Conservation (phyloP, 64 coral and sea anemone genomes). For the Trachythela sp. region DNA sequence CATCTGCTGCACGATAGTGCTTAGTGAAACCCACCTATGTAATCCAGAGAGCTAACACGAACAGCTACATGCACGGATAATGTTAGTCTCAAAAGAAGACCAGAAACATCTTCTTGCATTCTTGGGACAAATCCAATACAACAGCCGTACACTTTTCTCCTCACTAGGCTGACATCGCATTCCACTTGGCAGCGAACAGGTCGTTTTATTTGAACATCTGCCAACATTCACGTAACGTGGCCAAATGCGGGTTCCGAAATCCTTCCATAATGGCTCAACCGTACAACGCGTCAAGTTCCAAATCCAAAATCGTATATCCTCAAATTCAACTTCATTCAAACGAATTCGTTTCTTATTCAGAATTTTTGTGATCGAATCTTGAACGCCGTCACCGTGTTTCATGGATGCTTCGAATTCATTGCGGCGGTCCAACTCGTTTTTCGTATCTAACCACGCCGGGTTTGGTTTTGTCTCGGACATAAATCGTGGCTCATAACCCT, state of each 20-base stretch:
- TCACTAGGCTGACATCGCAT: not conserved
- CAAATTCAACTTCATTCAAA: not conserved
- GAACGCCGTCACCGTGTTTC: not conserved
- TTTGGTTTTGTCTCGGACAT: not conserved
- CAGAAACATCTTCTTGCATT: not conserved
- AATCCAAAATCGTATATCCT: not conserved
- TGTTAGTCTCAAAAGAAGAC: not conserved
- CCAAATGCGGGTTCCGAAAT: not conserved
- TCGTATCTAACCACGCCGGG: not conserved
- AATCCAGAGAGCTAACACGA: not conserved
- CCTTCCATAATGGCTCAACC: not conserved
- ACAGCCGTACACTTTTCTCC: not conserved
- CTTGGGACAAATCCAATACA: not conserved
- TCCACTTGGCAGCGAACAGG: not conserved
- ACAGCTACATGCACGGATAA: not conserved
- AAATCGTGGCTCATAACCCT: not conserved
- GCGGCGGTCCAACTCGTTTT: not conserved
- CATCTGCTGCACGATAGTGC: no score
- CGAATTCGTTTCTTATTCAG: not conserved
- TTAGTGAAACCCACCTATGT: no score
- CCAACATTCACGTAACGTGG: constrained; percentile 13
- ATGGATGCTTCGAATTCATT: not conserved
- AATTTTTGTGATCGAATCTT: not conserved
- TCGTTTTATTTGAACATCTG: not conserved
- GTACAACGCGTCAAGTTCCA: not conserved